phyloP scores from a whole-genome alignment of 2,797 vertebrate genomes.

The Myiotriccus ornatus region DNA sequence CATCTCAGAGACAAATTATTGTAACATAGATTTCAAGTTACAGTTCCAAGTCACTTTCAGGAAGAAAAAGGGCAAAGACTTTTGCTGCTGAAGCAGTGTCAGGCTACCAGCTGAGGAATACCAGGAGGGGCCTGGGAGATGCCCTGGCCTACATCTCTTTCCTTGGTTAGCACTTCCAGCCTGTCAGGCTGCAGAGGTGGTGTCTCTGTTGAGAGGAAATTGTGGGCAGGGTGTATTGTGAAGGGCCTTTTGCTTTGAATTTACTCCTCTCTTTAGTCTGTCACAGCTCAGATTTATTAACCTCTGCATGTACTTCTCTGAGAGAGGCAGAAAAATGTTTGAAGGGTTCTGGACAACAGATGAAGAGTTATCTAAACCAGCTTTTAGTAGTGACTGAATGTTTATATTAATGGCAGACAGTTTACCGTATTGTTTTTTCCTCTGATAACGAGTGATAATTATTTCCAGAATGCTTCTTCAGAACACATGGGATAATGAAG shows the following conservation, averaged over 20 bases:
- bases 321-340: background rate
- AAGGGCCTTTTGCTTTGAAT: conserved; percentile 11
- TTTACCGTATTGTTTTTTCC: background rate
- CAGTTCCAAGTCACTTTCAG: background rate
- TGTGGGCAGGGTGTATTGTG: background rate
- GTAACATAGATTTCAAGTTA: background rate
- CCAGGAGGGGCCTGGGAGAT: background rate
- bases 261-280: conserved; percentile 1
- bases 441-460: background rate
- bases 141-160: background rate
- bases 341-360: conserved; percentile 5
- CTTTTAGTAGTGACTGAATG: background rate
- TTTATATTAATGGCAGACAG: background rate
- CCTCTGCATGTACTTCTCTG: background rate
- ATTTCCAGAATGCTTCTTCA: conserved; percentile 11
- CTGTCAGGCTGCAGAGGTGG: background rate
- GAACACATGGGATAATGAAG: background rate
- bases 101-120: background rate
- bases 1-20: background rate
- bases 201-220: background rate
- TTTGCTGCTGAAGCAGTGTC: background rate
- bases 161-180: background rate
- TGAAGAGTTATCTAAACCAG: background rate
- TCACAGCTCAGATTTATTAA: conserved; percentile 23
- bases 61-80: background rate